Evolutionary conservation across 2,113 vertebrate genomes (phyloP), one percentile per base, ranked within the genome.

Genomic region (Epinephelus cyanopodus): DNA sequence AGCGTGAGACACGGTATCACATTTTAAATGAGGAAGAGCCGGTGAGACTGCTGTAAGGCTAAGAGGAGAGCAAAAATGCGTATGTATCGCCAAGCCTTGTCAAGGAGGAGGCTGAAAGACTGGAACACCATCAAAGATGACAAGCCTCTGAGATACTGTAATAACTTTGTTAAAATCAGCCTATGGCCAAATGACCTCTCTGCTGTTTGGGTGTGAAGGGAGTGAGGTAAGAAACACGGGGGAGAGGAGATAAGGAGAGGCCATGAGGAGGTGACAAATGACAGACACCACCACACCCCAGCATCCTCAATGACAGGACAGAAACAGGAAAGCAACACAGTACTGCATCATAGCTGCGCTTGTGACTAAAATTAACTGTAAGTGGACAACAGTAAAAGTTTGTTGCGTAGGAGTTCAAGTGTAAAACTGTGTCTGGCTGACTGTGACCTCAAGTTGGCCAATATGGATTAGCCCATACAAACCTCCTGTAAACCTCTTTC

Each of bases 401-500:
- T 57, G n/a, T 37, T 72, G 21, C 39, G 18, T 12, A 17, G 42
- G 52, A 73, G 39, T 54, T 70, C 1, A 60, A 39, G 62, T 80
- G 37, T 19, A 18, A 56, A 19, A 81, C 23, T 67, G 39, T 27
- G 58, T 87, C 80, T 67, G 63, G 68, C 63, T 23, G 67, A 80
- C 27, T 86, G 53, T 85, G 67, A 66, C 72, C 13, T 18, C 18
- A 53, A 76, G 65, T 85, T 63, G 60, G 69, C 68, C 71, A 83
- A 64, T 23, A 11, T 65, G 80, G 86, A 89, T 87, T 86, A 82
- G 11, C 7, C 37, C 57, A 77, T 33, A 58, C 42, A 84, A 83
- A 79, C 68, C 69, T 84, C 54, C 76, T 48, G 8, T 84, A 82
- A 86, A 87, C 64, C 73, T 58, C 47, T 87, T 87, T 74, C 23